phyloP scores from a whole-genome alignment of 2,888 invertebrate species.

The Unio delphinus region DNA sequence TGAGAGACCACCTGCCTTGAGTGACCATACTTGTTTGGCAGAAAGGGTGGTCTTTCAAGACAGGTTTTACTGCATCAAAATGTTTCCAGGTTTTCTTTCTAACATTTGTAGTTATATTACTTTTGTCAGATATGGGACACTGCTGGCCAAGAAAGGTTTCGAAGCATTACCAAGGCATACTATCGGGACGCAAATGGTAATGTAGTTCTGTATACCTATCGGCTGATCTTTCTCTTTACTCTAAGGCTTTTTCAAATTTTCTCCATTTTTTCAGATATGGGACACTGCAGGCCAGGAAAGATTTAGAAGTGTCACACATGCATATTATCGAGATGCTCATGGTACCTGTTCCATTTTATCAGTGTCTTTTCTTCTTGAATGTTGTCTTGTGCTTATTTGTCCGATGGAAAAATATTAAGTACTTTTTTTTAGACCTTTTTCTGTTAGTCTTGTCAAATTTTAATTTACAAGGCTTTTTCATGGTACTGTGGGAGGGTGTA shows the following conservation, averaged over 20 bases:
- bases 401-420: too few relatives aligned
- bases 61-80: not conserved
- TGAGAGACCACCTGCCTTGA: too few relatives aligned
- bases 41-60: too few relatives aligned
- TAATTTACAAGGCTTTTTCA: too few relatives aligned
- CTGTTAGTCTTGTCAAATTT: too few relatives aligned
- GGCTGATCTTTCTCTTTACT: not conserved
- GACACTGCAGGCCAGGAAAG: slow-evolving; percentile 70
- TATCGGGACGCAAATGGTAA: slow-evolving; percentile 67
- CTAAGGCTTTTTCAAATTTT: not conserved
- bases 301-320: slow-evolving; percentile 68
- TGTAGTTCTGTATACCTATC: slow-evolving; percentile 10
- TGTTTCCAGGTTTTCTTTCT: not conserved
- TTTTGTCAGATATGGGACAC: slow-evolving; percentile 67
- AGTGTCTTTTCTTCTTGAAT: not conserved
- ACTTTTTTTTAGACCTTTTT: too few relatives aligned
- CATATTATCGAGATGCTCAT: slow-evolving; percentile 69
- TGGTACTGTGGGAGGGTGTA: too few relatives aligned
- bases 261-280: slow-evolving; percentile 62
- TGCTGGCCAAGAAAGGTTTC: slow-evolving; percentile 65
- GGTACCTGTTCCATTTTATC: slow-evolving; percentile 42
- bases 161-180: slow-evolving; percentile 65
- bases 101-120: slow-evolving; percentile 2
- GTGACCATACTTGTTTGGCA: too few relatives aligned
- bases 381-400: too few relatives aligned